phyloP scores from a whole-genome alignment of 2,113 vertebrate genomes.

The Vanacampus margaritifer region DNA sequence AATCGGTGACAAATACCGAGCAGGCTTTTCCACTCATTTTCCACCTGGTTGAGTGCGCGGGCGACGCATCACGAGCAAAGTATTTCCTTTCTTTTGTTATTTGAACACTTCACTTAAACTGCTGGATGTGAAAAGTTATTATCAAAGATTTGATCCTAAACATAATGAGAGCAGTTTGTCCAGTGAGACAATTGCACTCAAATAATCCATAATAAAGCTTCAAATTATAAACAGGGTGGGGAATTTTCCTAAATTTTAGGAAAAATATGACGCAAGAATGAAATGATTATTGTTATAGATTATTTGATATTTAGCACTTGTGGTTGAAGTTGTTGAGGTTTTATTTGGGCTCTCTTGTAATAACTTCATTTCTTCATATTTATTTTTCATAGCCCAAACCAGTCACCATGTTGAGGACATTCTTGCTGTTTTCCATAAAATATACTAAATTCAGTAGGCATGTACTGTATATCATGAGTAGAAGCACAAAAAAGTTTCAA shows the following conservation, averaged over 20 bases:
- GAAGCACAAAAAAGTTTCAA: no score
- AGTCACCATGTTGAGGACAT: no score
- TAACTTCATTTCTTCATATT: no score
- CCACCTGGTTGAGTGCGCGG: constrained; percentile 16
- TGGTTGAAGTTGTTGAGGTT: no score
- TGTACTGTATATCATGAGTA: no score
- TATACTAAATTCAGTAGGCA: no score
- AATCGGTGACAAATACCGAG: constrained; percentile 15
- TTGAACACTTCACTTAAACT: not conserved
- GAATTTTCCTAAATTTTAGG: no score
- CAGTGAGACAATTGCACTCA: not conserved
- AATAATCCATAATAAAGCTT: constrained; percentile 1
- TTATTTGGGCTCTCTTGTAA: no score
- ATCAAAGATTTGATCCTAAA: not conserved
- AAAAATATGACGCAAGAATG: not conserved
- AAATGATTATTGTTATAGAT: no score
- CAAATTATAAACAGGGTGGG: not conserved
- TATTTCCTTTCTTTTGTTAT: constrained; percentile 4
- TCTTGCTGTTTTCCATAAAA: no score
- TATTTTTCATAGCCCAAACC: no score
- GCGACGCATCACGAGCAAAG: constrained; percentile 7
- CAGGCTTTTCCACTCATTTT: constrained; percentile 22
- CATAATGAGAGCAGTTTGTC: not conserved
- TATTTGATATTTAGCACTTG: no score
- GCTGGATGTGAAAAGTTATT: not conserved